These are phyloP conservation scores for Hipparchia sbordonii DNA, from an alignment of 2,888 invertebrate genomes.

Conservation along the genomic window DNA sequence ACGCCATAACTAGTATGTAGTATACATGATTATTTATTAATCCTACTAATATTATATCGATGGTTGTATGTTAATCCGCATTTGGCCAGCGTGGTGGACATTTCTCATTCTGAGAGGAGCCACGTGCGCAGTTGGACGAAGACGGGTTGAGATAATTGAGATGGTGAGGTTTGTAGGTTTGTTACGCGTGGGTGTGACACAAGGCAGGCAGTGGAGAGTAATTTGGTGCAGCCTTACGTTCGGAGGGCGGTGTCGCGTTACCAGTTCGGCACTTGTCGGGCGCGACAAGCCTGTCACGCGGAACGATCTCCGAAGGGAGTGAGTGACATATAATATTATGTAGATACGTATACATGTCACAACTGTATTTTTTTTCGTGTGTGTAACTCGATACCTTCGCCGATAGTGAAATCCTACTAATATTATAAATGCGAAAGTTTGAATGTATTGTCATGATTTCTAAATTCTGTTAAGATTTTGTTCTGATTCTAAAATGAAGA, in stretches of 20 bases:
- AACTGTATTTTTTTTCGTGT: not conserved
- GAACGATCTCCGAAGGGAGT: not conserved
- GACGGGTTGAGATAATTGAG: too few relatives aligned
- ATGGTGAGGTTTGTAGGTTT: not conserved
- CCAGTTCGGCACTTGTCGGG: conserved; percentile 24
- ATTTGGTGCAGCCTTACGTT: conserved; percentile 31
- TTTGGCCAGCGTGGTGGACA: not conserved
- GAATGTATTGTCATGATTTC: too few relatives aligned
- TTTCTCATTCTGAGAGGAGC: too few relatives aligned
- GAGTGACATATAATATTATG: not conserved
- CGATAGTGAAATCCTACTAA: too few relatives aligned
- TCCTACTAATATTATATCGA: too few relatives aligned
- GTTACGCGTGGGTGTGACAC: not conserved
- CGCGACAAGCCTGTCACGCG: not conserved
- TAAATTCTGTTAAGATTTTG: too few relatives aligned
- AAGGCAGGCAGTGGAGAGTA: conserved; percentile 9
- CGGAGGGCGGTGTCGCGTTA: conserved; percentile 38
- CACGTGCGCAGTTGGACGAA: too few relatives aligned
- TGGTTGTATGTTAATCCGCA: not conserved
- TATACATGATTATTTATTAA: too few relatives aligned
- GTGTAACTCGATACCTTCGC: not conserved
- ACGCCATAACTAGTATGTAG: too few relatives aligned
- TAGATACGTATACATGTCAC: not conserved
- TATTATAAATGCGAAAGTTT: too few relatives aligned
- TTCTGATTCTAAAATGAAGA: too few relatives aligned